phyloP scores from a whole-genome alignment of 2,888 invertebrate species.

The Dryocosmus kuriphilus region DNA sequence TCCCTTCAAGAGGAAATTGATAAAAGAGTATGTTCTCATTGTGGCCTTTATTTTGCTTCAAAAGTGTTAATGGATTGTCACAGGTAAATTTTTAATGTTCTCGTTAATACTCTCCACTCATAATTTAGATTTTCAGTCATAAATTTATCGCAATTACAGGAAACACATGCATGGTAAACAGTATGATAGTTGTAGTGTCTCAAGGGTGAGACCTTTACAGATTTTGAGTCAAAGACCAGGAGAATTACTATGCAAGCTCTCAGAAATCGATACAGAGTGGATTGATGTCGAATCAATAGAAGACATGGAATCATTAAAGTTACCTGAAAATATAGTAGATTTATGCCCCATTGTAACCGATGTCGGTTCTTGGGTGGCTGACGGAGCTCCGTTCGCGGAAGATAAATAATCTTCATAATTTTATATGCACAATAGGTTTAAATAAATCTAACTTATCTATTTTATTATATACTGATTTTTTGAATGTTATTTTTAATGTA shows the following conservation, averaged over 20 bases:
- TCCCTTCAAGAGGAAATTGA: conserved; percentile 2
- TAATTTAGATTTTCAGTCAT: too few relatives aligned
- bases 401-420: neutral
- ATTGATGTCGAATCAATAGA: conserved; percentile 1
- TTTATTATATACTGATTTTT: neutral
- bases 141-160: neutral
- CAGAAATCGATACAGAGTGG: neutral
- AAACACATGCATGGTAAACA: neutral
- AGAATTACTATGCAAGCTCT: neutral
- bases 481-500: neutral
- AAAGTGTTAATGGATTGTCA: too few relatives aligned
- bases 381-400: neutral
- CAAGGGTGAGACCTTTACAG: neutral
- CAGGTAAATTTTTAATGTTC: too few relatives aligned
- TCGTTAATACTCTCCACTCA: too few relatives aligned
- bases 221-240: neutral
- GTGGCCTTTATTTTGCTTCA: conserved; percentile 15
- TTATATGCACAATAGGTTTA: neutral
- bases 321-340: neutral
- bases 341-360: neutral
- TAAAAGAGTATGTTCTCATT: neutral
- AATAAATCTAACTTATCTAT: neutral
- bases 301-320: neutral
- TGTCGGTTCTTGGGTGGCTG: neutral
- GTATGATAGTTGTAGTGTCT: neutral